Base-by-base conservation (phyloP, 2,113 vertebrate genomes). In the Egretta garzetta region DNA sequence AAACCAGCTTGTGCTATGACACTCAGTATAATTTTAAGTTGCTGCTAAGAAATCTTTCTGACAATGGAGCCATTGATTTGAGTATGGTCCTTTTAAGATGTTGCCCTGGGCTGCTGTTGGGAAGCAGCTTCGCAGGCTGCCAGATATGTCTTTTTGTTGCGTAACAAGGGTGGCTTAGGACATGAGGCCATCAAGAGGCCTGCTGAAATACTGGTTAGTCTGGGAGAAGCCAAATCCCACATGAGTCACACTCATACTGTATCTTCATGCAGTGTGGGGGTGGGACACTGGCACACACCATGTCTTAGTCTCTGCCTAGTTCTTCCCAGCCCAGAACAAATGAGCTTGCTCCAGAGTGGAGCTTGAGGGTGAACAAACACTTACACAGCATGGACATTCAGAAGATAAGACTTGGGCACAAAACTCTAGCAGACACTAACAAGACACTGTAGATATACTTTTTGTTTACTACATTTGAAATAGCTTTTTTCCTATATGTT, bases 181-280 rank as follows among this genome's bases (percentile, higher is more conserved):
- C 19, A 6, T 68, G 75, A 86, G 79, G 91, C 90, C 47, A 49
- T 86, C 2, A 27, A 45, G 70, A 74, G 60, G 70, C 62, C 55
- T 75, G 53, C 86, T 90, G 96, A 92, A 96, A 88, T 95, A 92
- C 91, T 92, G 82, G 91, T 86, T 96, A 92, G 93, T 88, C 75
- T 88, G 82, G 93, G 88, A 90, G 82, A 93, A 94, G 86, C 80
- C 86, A 86, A 91, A 74, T 89, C 83, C 22, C 1, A 26, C 55
- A 21, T 93, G 93, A 95, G 76, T 94, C 91, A 88, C 59, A 28
- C 64, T 91, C 37, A 12, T 28, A 16, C 68, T 71, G 12, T 67
- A 79, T 55, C 86, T 91, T 71, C n/a, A 3, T 27, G 45, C 49
- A 33, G 47, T 47, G 64, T 58, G 10, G 86, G 83, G 93, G 64